Evolutionary conservation across 1,140 invertebrate species (phyloP).

Genomic region (Solenopsis invicta): DNA sequence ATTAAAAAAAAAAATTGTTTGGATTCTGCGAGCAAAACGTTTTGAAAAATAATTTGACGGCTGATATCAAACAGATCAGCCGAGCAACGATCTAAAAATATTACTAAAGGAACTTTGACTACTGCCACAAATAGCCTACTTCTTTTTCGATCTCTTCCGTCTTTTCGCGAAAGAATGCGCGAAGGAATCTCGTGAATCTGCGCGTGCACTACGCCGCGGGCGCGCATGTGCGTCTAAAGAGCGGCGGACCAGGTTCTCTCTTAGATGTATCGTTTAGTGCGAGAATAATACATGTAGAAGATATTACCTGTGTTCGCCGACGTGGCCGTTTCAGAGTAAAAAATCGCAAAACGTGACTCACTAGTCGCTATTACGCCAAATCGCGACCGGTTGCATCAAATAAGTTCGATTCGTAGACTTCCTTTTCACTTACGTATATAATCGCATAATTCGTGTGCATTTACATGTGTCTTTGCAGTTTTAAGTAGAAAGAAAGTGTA

Average conservation of each 20-base stretch:
- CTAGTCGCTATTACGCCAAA: not conserved
- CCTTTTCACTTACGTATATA: not conserved
- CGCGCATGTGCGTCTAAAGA: slow-evolving; percentile 59
- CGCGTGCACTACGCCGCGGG: slow-evolving; percentile 19
- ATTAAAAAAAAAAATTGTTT: not conserved
- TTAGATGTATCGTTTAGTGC: slow-evolving; percentile 20
- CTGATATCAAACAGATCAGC: too few relatives aligned
- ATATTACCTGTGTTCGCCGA: not conserved
- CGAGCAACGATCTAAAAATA: not conserved
- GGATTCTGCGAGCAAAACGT: too few relatives aligned
- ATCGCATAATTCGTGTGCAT: not conserved
- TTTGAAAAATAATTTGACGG: too few relatives aligned
- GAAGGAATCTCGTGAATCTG: slow-evolving; percentile 1
- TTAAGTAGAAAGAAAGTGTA: not conserved
- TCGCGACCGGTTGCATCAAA: not conserved
- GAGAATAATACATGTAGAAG: slow-evolving; percentile 21
- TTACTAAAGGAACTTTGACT: not conserved
- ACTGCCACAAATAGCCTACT: not conserved
- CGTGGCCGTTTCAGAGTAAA: not conserved
- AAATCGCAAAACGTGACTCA: not conserved
- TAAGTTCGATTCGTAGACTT: not conserved
- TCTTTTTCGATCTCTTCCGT: not conserved
- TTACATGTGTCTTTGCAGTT: not conserved
- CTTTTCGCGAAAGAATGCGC: not conserved
- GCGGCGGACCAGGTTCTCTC: not conserved